These are phyloP conservation scores for Grammomys surdaster DNA, from an alignment of 2,113 vertebrate genomes.

Conservation along the genomic window DNA sequence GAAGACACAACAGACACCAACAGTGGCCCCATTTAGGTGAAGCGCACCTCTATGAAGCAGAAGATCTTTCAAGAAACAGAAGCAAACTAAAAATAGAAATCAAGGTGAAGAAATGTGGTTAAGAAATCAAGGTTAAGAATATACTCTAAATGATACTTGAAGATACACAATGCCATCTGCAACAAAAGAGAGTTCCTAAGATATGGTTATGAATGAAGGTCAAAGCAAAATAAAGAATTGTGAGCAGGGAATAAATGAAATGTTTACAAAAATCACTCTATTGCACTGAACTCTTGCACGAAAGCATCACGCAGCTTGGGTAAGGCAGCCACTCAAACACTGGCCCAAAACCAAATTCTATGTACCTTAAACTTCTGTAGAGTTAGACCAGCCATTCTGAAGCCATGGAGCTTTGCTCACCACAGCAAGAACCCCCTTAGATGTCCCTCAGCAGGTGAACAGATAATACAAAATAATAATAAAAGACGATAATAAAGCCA, in stretches of 20 bases:
- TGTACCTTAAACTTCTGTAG: background rate
- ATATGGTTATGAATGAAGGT: background rate
- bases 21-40: rapidly evolving
- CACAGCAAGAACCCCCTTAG: background rate
- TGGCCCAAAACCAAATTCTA: background rate
- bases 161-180: background rate
- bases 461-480: too few species aligned
- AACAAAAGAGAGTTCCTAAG: background rate
- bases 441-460: background rate
- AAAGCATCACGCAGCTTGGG: background rate
- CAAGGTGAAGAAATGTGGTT: background rate
- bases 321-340: background rate
- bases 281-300: background rate
- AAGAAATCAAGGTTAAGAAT: background rate
- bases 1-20: background rate
- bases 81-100: background rate
- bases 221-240: background rate
- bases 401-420: too few species aligned
- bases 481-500: too few species aligned
- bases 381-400: background rate
- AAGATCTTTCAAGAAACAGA: background rate
- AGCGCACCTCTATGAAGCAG: background rate
- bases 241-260: background rate
- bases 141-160: background rate
- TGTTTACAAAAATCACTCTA: background rate